A percentile compares a stretch with the other conserved stretches of the same genome.
phyloP scores from a whole-genome alignment of 2,888 invertebrate genomes.

The Noctua pronuba region DNA sequence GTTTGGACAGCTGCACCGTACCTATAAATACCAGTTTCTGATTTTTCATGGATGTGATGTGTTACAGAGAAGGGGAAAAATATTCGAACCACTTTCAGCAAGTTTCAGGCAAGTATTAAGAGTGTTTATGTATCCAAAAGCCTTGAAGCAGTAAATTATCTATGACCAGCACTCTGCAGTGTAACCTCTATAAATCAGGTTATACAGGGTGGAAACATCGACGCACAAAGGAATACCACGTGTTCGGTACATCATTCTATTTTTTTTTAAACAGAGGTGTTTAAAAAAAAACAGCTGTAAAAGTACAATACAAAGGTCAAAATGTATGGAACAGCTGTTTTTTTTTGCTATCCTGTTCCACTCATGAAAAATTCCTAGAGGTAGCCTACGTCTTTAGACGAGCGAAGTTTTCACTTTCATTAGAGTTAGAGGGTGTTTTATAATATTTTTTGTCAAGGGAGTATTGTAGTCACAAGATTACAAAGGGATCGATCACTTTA shows the following conservation, averaged over 20 bases:
- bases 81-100: background rate
- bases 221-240: no score
- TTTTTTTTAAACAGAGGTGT: no score
- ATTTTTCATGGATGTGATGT: background rate
- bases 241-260: no score
- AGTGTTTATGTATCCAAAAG: background rate
- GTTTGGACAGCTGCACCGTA: background rate
- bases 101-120: no score
- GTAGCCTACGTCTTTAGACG: background rate
- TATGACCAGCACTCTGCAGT: background rate
- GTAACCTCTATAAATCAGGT: constrained; percentile 5
- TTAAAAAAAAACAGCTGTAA: no score
- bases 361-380: background rate
- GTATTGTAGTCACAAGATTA: background rate
- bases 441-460: background rate
- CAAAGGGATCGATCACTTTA: background rate
- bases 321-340: no score
- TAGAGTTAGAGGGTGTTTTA: background rate
- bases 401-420: background rate
- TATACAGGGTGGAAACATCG: background rate
- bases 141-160: constrained; percentile 2
- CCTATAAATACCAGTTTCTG: background rate
- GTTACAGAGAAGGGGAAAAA: background rate
- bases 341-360: no score
- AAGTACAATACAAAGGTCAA: no score